These are phyloP conservation scores for Pseudococcus jackbeardsleyi DNA, from an alignment of 2,888 invertebrate genomes.

Conservation along the genomic window DNA sequence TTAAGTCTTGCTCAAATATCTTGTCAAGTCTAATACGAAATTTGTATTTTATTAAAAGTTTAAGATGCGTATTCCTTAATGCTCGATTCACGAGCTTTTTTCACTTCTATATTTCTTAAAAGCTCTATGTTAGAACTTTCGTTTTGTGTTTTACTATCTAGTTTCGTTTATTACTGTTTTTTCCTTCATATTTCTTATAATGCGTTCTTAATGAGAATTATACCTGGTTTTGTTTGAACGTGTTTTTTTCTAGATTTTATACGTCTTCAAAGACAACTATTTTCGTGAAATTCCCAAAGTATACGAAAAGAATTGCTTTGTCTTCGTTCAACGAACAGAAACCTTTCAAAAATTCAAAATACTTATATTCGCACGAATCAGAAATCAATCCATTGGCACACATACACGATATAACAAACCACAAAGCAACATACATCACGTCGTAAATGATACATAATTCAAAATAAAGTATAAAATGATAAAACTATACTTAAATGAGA, in stretches of 20 bases:
- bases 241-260: background rate
- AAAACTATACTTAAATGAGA: background rate
- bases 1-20: constrained; percentile 21
- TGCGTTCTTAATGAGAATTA: background rate
- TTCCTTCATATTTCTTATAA: background rate
- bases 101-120: background rate
- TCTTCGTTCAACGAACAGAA: too few species aligned
- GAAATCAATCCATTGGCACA: background rate
- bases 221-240: background rate
- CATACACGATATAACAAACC: background rate
- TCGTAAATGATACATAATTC: background rate
- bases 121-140: constrained; percentile 19
- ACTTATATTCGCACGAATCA: background rate
- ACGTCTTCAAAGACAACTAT: background rate
- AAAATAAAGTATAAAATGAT: constrained; percentile 32
- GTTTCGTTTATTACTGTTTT: background rate
- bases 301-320: too few species aligned
- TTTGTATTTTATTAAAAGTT: background rate
- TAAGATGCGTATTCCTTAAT: background rate
- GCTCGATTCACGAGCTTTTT: constrained; percentile 15
- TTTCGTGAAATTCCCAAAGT: too few species aligned
- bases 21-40: background rate
- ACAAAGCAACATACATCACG: background rate
- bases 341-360: background rate
- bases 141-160: constrained; percentile 15